Conservation (phyloP, 1,140 invertebrate species). For the Thaumatotibia leucotreta region DNA sequence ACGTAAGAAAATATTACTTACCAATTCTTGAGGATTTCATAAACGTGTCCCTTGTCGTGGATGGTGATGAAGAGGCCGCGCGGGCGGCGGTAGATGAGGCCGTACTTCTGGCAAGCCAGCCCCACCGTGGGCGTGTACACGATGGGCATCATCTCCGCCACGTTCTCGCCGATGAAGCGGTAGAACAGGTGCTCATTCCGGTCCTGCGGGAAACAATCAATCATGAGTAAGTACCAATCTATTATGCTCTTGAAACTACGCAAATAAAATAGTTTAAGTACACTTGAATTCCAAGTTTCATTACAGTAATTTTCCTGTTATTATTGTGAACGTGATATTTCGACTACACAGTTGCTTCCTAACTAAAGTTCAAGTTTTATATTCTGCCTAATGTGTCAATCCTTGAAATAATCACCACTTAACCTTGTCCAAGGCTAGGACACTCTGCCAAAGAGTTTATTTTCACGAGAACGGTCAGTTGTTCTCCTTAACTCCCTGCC, state of each 20-base stretch:
- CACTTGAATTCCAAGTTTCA: too few species aligned
- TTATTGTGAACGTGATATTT: too few species aligned
- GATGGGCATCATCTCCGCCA: constrained; percentile 92
- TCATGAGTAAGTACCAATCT: background rate
- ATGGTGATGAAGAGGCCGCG: constrained; percentile 98
- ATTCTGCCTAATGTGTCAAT: too few species aligned
- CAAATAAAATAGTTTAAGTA: too few species aligned
- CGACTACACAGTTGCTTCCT: too few species aligned
- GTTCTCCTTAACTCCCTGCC: too few species aligned
- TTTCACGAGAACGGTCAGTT: too few species aligned
- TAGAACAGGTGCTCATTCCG: constrained; percentile 96
- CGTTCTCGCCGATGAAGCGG: constrained; percentile 91
- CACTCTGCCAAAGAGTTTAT: too few species aligned
- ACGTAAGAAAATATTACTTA: constrained; percentile 50
- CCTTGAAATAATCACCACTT: too few species aligned
- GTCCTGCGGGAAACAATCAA: constrained; percentile 76
- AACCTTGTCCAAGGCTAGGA: too few species aligned
- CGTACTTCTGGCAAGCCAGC: constrained; percentile 96
- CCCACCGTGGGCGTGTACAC: constrained; percentile 97
- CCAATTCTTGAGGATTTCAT: constrained; percentile 90
- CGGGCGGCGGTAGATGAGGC: constrained; percentile 93
- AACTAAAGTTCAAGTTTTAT: too few species aligned
- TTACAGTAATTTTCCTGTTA: background rate
- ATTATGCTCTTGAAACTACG: too few species aligned
- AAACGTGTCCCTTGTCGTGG: constrained; percentile 95